Base-by-base conservation (phyloP, 2,888 invertebrate genomes). In the Lasius fuliginosus region DNA sequence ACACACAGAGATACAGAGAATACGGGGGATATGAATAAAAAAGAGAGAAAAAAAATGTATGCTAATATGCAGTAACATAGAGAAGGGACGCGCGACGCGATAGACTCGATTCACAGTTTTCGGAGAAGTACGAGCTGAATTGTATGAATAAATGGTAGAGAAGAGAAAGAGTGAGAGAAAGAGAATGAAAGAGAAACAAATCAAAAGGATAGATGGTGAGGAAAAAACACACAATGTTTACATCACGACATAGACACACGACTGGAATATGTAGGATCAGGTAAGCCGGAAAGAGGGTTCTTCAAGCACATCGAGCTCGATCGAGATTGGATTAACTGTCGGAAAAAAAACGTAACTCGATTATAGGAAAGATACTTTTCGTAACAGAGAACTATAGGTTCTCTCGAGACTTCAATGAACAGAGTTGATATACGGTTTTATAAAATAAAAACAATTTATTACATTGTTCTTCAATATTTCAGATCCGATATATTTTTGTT, bases 1-100 rank as follows among this genome's bases (percentile, higher is more conserved):
- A 95, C 95, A 95, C 94, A 95, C 92, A 95, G 93, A 94, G 92
- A 91, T 92, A 92, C 90, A 87, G 88, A 90, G 87, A 89, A 84
- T 86, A 84, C 83, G 68, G 88, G 89, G 87, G 56, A 84, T 79
- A 69, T 81, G 42, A 82, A 71, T 23, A 79, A 42, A 71, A 12
- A 42, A 23, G 23, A 18, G 23, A 46, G 33, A 49, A 73, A 42
- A 65, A 15, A 33, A 69, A 46, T 46, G 3, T 56, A 71, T 56
- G 49, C 53, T 81, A 84, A 69, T 82, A 64, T 73, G 33, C 82
- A 36, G 46, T 74, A 67, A 73, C 11, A 46, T 15, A 33, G 49
- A 33, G 40, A 64, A 33, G 18, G 62, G 71, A 36, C 75, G 74
- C 79, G 53, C 42, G 49, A 60, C 42, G 74, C 27, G 56, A 36